phyloP scores from a whole-genome alignment of 2,113 vertebrate species.

The Eretmochelys imbricata region DNA sequence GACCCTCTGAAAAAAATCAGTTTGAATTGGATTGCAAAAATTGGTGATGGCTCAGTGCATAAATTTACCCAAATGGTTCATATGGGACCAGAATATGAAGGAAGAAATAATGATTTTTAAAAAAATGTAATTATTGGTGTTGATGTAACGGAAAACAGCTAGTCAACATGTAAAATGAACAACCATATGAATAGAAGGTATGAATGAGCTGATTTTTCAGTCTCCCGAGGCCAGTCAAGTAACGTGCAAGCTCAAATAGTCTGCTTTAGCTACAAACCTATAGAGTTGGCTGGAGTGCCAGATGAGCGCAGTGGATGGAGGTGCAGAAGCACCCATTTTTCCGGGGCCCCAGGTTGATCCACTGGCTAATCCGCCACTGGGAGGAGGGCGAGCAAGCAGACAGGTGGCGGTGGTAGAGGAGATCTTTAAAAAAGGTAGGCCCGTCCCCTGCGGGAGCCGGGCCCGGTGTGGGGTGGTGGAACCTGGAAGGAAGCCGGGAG shows the following conservation, averaged over 20 bases:
- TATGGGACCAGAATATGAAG: neutral
- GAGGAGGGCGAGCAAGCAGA: too few relatives aligned
- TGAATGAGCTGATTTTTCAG: neutral
- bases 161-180: neutral
- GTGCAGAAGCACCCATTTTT: too few relatives aligned
- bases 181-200: neutral
- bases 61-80: neutral
- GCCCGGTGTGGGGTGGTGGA: too few relatives aligned
- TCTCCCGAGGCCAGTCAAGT: neutral
- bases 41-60: neutral
- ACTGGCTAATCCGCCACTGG: too few relatives aligned
- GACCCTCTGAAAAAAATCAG: neutral
- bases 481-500: too few relatives aligned
- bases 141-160: neutral
- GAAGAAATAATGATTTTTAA: neutral
- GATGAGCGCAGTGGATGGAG: too few relatives aligned
- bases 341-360: too few relatives aligned
- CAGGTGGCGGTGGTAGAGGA: too few relatives aligned
- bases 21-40: neutral
- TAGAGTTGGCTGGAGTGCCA: too few relatives aligned
- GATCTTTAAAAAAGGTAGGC: too few relatives aligned
- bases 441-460: too few relatives aligned
- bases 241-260: neutral
- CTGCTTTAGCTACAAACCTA: neutral
- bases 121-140: neutral